Evolutionary conservation across 2,797 vertebrate genomes (phyloP).

Genomic region (Taenioides sp.): DNA sequence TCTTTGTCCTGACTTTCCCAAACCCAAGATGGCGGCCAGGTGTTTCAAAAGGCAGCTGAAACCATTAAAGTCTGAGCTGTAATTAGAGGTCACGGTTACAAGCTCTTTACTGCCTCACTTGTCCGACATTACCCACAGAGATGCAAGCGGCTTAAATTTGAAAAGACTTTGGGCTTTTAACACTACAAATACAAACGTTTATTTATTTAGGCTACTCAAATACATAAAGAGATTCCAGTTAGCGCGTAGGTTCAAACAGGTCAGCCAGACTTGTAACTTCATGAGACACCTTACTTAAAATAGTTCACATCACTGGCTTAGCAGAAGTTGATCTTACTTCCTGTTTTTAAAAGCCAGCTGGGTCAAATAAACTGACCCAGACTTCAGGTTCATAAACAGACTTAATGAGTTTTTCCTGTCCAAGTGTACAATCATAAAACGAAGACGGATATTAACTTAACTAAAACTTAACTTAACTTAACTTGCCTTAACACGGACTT

Average conservation of each 20-base stretch:
- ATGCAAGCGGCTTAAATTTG: conserved; percentile 42
- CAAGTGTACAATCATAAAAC: conserved; percentile 66
- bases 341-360: conserved; percentile 68
- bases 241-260: not conserved
- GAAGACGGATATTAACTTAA: conserved; percentile 53
- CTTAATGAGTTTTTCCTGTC: conserved; percentile 75
- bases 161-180: conserved; percentile 40
- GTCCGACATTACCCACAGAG: conserved; percentile 62
- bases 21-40: conserved; percentile 69
- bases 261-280: not conserved
- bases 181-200: conserved; percentile 48
- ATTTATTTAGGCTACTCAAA: not conserved
- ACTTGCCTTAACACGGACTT: conserved; percentile 28
- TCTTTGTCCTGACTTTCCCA: conserved; percentile 36
- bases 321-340: conserved; percentile 54
- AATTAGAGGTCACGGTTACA: conserved; percentile 75
- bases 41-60: conserved; percentile 75
- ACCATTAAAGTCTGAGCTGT: conserved; percentile 69
- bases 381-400: conserved; percentile 64
- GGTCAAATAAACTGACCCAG: conserved; percentile 69
- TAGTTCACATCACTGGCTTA: conserved; percentile 17
- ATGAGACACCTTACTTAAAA: not conserved
- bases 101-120: conserved; percentile 73
- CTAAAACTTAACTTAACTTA: too few relatives aligned
- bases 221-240: not conserved